These are phyloP conservation scores for Sycophila texana DNA, from an alignment of 2,888 invertebrate species.

Conservation along the genomic window DNA sequence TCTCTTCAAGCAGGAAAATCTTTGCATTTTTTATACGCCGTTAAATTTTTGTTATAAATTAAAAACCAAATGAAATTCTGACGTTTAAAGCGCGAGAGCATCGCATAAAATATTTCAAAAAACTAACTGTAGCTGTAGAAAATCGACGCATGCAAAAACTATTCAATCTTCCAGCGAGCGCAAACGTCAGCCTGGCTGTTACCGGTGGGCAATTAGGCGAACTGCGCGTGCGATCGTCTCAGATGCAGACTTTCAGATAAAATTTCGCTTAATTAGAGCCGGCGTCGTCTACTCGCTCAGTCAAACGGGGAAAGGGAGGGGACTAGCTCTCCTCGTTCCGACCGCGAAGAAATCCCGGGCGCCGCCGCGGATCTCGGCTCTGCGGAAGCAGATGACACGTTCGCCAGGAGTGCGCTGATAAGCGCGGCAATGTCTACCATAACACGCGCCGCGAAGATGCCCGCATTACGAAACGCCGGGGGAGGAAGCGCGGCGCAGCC, in stretches of 20 bases:
- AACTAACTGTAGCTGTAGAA: not conserved
- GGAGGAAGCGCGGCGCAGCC: constrained; percentile 57
- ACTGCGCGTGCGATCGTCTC: constrained; percentile 11
- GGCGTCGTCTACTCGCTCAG: constrained; percentile 20
- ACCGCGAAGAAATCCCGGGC: constrained; percentile 43
- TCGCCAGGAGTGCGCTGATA: constrained; percentile 62
- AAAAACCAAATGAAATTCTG: too few relatives aligned
- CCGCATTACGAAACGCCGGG: constrained; percentile 71
- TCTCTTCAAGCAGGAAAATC: too few relatives aligned
- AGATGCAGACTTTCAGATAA: constrained; percentile 54
- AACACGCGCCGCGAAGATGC: constrained; percentile 74
- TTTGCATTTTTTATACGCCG: too few relatives aligned
- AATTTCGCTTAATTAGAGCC: constrained; percentile 52
- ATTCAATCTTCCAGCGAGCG: not conserved
- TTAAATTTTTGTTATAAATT: too few relatives aligned
- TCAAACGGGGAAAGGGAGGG: constrained; percentile 35
- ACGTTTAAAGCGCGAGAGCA: not conserved
- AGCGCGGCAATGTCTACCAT: constrained; percentile 60
- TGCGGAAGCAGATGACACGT: constrained; percentile 73
- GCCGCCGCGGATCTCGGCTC: not conserved
- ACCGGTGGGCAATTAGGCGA: constrained; percentile 46
- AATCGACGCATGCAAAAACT: not conserved
- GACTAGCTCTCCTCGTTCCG: not conserved
- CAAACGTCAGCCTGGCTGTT: not conserved
- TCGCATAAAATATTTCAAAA: constrained; percentile 1